Conservation (phyloP, 2,888 invertebrate species). For the Metacarcinus magister region DNA sequence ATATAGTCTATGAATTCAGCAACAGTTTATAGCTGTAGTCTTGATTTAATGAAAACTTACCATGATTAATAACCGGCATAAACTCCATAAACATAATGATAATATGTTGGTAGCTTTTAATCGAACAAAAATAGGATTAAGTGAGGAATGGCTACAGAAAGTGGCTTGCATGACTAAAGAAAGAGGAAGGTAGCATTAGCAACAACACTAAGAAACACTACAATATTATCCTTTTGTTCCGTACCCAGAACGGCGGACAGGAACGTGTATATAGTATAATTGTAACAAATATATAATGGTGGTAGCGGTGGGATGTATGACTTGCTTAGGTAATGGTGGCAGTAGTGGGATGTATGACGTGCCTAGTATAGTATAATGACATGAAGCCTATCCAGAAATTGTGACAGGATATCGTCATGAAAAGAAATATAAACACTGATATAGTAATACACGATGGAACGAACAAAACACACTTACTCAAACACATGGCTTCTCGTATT, state of each 20-base stretch:
- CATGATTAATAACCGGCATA: neutral
- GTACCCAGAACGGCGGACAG: neutral
- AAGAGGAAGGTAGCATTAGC: neutral
- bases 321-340: neutral
- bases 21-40: neutral
- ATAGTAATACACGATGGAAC: neutral
- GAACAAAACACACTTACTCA: neutral
- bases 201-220: neutral
- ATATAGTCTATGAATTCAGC: neutral
- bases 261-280: neutral
- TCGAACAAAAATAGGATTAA: neutral
- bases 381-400: no score
- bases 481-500: neutral
- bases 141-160: neutral
- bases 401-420: neutral
- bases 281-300: neutral
- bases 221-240: no score
- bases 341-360: no score
- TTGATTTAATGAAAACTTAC: neutral
- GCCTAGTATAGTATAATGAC: no score
- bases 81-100: neutral
- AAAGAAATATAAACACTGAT: neutral
- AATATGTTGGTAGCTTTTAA: neutral
- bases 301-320: neutral
- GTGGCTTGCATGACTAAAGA: neutral